Conservation (phyloP, 2,113 vertebrate genomes). For the Baryphthengus martii region DNA sequence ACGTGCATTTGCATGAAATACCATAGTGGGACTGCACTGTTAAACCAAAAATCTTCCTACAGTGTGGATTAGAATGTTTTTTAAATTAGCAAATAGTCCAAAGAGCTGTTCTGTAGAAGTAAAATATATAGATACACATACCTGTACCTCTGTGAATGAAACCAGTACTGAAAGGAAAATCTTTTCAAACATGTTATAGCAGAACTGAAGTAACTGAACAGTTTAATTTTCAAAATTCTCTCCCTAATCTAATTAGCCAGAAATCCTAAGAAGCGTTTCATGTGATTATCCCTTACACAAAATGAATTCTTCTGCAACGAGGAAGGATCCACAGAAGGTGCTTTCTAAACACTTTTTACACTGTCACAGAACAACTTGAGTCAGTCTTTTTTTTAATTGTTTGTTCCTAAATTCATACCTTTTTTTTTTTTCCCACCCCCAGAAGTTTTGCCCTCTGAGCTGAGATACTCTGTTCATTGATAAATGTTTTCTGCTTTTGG, state of each 20-base stretch:
- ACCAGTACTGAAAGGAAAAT: neutral
- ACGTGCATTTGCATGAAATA: accelerated
- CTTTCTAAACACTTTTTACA: neutral
- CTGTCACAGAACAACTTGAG: neutral
- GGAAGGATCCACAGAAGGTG: neutral
- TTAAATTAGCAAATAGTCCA: neutral
- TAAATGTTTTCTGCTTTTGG: conserved; percentile 18
- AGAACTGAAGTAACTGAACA: neutral
- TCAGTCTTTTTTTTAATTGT: neutral
- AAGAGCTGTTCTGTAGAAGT: neutral
- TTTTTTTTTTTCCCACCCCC: neutral
- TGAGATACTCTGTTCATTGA: neutral
- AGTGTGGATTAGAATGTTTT: neutral
- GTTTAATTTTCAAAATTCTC: neutral
- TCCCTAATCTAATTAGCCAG: neutral
- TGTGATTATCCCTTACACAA: neutral
- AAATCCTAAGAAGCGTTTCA: neutral
- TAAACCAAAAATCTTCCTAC: neutral
- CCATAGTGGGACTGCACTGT: neutral
- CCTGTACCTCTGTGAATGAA: neutral
- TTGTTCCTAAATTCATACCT: neutral
- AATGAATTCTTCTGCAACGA: neutral
- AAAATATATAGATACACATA: neutral
- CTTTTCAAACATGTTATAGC: neutral
- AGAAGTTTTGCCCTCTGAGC: neutral